These are phyloP conservation scores for Heterodera carotae DNA, from an alignment of 1,140 invertebrate genomes.

Conservation along the genomic window DNA sequence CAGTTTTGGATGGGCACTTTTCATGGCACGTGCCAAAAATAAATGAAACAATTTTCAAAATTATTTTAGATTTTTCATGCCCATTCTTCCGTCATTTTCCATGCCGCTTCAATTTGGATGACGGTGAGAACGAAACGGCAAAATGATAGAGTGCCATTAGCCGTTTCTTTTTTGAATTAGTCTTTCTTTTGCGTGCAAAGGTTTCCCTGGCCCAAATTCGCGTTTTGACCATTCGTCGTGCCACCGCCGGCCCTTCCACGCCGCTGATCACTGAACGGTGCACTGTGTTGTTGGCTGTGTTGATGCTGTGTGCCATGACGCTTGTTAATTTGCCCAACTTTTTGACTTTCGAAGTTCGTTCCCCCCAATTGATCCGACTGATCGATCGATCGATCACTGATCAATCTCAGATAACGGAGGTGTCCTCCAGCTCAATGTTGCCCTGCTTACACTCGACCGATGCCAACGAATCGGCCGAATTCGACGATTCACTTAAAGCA, in stretches of 20 bases:
- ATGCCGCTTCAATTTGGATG: slow-evolving; percentile 60
- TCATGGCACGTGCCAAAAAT: background rate
- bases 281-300: slow-evolving; percentile 52
- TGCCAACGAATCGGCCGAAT: background rate
- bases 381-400: no score
- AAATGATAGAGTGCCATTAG: no score
- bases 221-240: slow-evolving; percentile 61
- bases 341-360: slow-evolving; percentile 58
- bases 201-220: slow-evolving; percentile 61
- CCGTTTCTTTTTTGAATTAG: background rate
- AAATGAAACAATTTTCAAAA: background rate
- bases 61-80: slow-evolving; percentile 53
- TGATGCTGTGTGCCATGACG: slow-evolving; percentile 53
- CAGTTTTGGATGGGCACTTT: slow-evolving; percentile 22
- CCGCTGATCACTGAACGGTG: slow-evolving; percentile 49
- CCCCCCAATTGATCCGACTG: background rate
- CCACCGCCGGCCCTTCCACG: slow-evolving; percentile 57
- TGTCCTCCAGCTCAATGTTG: slow-evolving; percentile 15
- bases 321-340: slow-evolving; percentile 62
- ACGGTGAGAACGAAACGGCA: slow-evolving; percentile 42
- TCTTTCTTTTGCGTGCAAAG: slow-evolving; percentile 18
- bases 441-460: slow-evolving; percentile 14
- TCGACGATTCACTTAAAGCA: background rate
- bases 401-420: slow-evolving; percentile 20
- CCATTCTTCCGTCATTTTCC: slow-evolving; percentile 61